Base-by-base conservation (phyloP, 2,113 vertebrate genomes). In the Perca schrenkii region DNA sequence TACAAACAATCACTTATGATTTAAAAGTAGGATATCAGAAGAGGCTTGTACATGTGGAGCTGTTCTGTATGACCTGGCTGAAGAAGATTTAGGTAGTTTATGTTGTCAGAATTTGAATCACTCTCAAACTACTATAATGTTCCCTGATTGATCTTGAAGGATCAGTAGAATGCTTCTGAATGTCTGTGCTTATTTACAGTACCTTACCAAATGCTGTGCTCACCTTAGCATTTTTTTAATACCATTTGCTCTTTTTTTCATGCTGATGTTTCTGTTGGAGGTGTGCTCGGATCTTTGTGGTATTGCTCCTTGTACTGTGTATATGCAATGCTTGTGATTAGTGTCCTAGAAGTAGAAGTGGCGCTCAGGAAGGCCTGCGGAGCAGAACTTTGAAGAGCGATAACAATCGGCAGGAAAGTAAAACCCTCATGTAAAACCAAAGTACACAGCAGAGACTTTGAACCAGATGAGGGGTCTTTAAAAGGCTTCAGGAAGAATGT, bases 381-480 rank as follows among this genome's bases (percentile, higher is more conserved):
- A 3, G 36, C 19, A 62, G 1, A 67, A 74, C 82, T 73, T 86
- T 87, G 82, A 90, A 69, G 83, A 54, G 76, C 0, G 65, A 91
- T 90, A 89, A 79, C 47, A 16, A 92, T 87, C 83, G 2, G 4
- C 82, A 57, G 57, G 70, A 87, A 89, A 80, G 77, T 64, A 72
- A 82, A 77, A 67, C 82, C 84, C 82, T 72, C 77, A 81, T 86
- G 63, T 86, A 54, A 85, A 81, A 83, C 61, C 49, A 79, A 91
- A 83, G 77, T 50, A 77, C 66, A 70, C 65, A 82, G 22, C 10
- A 79, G 16, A 61, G 81, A 83, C 87, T 91, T 93, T 91, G 82
- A 89, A 83, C 57, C 74, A 79, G 56, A 84, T 85, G 86, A 74
- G 74, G 82, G 77, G 43, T 77, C 65, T 70, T 65, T 53, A 74